phyloP scores from a whole-genome alignment of 2,888 invertebrate genomes.

The Lypha dubia region DNA sequence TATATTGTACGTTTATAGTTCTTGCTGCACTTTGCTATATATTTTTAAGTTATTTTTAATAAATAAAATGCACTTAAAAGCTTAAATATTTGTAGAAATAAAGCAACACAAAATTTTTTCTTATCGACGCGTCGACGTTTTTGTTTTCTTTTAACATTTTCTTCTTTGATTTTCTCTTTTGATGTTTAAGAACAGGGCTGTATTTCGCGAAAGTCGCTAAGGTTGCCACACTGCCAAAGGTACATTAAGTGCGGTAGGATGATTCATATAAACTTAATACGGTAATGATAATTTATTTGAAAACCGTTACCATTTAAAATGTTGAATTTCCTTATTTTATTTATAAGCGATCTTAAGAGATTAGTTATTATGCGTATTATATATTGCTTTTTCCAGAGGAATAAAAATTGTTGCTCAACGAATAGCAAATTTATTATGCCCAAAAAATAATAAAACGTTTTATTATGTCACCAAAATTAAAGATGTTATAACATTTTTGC shows the following conservation, averaged over 20 bases:
- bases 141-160: slow-evolving; percentile 56
- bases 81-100: slow-evolving; percentile 65
- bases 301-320: not conserved
- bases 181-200: slow-evolving; percentile 21
- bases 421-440: not conserved
- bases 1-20: slow-evolving; percentile 37
- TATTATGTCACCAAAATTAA: no score
- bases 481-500: no score
- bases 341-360: not conserved
- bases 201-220: not conserved
- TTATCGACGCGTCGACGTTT: slow-evolving; percentile 73
- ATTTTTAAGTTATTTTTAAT: slow-evolving; percentile 58
- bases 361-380: not conserved
- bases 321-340: not conserved
- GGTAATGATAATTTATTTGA: not conserved
- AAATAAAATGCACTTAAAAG: slow-evolving; percentile 73
- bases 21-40: slow-evolving; percentile 66
- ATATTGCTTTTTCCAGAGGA: not conserved
- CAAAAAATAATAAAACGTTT: not conserved
- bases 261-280: not conserved
- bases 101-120: slow-evolving; percentile 71
- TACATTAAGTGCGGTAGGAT: not conserved
- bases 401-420: not conserved
- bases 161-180: slow-evolving; percentile 65
- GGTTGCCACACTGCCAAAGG: slow-evolving; percentile 35